Percentiles rank a stretch among this genome's conserved stretches.
These are phyloP conservation scores for Drosophila merina DNA, from an alignment of 2,888 invertebrate genomes.

Conservation along the genomic window DNA sequence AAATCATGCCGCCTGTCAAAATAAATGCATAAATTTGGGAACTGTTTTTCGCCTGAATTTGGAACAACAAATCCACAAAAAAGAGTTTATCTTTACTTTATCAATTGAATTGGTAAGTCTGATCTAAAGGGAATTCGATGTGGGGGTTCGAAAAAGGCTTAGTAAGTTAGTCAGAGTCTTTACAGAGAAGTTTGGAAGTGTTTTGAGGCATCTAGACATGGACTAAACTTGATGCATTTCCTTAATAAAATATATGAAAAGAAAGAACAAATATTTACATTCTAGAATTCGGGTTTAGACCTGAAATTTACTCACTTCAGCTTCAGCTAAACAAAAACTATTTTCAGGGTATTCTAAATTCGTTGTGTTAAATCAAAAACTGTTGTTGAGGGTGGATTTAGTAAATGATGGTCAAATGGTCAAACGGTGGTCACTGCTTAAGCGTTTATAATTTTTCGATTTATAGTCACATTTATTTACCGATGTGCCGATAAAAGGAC, in stretches of 20 bases:
- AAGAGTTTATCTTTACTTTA: conserved; percentile 25
- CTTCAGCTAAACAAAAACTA: background rate
- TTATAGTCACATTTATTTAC: conserved; percentile 81
- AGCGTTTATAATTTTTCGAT: conserved; percentile 83
- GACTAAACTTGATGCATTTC: background rate
- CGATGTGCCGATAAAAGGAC: conserved; percentile 48
- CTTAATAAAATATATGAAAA: background rate
- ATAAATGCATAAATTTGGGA: conserved; percentile 75
- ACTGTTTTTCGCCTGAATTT: conserved; percentile 49
- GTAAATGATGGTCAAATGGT: conserved; percentile 43
- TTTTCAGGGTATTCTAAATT: conserved; percentile 24
- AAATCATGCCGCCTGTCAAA: conserved; percentile 83
- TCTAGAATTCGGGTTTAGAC: background rate
- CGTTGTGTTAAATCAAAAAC: background rate
- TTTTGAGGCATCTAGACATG: conserved; percentile 1
- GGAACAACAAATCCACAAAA: conserved; percentile 34
- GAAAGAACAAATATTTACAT: background rate
- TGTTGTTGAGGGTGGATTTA: conserved; percentile 36
- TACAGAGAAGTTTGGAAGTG: background rate
- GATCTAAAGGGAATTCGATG: conserved; percentile 29
- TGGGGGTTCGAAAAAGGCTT: conserved; percentile 69
- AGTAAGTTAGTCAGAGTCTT: conserved; percentile 44
- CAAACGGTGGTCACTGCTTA: conserved; percentile 62
- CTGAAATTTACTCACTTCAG: too few relatives aligned
- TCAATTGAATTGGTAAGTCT: conserved; percentile 62